phyloP scores from a whole-genome alignment of 2,888 invertebrate genomes.

The Hydroisotoma schaefferi region DNA sequence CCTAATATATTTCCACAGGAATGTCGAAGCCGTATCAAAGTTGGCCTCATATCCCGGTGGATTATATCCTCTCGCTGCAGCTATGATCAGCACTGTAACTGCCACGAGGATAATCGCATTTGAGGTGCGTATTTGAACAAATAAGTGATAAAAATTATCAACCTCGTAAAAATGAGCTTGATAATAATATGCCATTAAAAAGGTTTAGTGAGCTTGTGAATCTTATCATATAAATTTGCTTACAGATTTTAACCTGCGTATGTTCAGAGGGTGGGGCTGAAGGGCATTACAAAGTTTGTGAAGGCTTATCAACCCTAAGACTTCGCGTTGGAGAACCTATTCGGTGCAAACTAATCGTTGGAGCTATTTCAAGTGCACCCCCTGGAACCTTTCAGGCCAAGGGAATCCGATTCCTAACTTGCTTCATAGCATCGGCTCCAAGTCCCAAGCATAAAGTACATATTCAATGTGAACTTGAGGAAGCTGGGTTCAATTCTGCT shows the following conservation, averaged over 20 bases:
- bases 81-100: conserved; percentile 83
- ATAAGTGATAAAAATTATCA: too few relatives aligned
- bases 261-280: conserved; percentile 64
- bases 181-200: neutral
- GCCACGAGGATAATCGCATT: conserved; percentile 78
- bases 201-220: neutral
- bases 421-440: conserved; percentile 60
- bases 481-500: conserved; percentile 69
- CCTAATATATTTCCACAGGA: conserved; percentile 19
- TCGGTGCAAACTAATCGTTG: conserved; percentile 82
- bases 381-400: conserved; percentile 62
- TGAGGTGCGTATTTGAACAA: conserved; percentile 71
- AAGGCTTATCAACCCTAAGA: conserved; percentile 82
- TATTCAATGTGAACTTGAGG: conserved; percentile 77
- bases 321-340: conserved; percentile 88
- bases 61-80: conserved; percentile 76
- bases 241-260: conserved; percentile 73
- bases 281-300: conserved; percentile 82
- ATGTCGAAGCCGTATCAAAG: conserved; percentile 67
- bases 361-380: conserved; percentile 52
- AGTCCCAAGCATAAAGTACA: conserved; percentile 73
- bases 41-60: conserved; percentile 75
- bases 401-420: conserved; percentile 79
- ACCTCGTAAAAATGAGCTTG: neutral
- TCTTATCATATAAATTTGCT: neutral